Evolutionary conservation across 2,113 vertebrate species (phyloP).

Genomic region (Apodemus sylvaticus): DNA sequence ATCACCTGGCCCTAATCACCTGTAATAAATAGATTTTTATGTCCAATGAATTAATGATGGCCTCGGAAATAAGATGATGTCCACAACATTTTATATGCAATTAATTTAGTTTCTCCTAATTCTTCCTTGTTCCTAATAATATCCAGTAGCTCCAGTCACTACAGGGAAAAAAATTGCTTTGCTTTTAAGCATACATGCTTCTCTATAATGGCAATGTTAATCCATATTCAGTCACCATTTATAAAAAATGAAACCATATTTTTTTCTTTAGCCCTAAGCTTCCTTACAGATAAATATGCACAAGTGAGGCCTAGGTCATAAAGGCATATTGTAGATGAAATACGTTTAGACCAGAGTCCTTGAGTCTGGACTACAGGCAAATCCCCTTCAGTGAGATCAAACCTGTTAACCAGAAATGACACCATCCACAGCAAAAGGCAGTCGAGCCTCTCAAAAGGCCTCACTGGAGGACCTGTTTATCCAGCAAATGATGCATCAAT

Average conservation of each 20-base stretch:
- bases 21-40: background rate
- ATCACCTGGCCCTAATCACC: background rate
- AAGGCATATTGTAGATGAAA: background rate
- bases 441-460: slow-evolving; percentile 57
- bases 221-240: background rate
- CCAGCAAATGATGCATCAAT: slow-evolving; percentile 70
- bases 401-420: slow-evolving; percentile 49
- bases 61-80: background rate
- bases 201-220: slow-evolving; percentile 38
- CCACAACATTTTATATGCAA: background rate
- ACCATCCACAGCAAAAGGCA: slow-evolving; percentile 62
- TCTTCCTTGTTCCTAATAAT: background rate
- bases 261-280: background rate
- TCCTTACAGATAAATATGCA: background rate
- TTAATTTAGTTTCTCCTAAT: background rate
- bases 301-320: background rate
- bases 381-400: slow-evolving; percentile 47
- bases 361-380: slow-evolving; percentile 45
- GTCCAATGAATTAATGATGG: background rate
- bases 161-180: background rate
- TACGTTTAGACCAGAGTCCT: background rate
- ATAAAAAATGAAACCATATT: background rate
- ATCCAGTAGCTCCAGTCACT: background rate
- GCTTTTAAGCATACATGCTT: background rate
- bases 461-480: slow-evolving; percentile 61